Evolutionary conservation across 2,888 invertebrate genomes (phyloP).

Genomic region (Cryptosula pallasiana): DNA sequence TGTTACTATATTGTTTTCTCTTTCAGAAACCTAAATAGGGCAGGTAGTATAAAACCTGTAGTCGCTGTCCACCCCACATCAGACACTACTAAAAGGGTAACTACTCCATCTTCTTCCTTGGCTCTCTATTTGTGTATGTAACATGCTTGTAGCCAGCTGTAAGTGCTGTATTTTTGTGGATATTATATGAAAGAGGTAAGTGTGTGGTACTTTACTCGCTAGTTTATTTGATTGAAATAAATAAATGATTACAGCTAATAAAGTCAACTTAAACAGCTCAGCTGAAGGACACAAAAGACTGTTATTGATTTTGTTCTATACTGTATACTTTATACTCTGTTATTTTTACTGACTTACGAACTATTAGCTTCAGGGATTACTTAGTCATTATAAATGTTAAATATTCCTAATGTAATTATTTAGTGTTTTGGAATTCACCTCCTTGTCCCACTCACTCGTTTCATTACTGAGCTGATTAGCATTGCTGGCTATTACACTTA

Average conservation of each 20-base stretch:
- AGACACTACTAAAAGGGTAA: constrained; percentile 9
- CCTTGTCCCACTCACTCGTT: too few relatives aligned
- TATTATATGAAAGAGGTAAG: not conserved
- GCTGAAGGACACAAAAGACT: not conserved
- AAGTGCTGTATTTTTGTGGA: not conserved
- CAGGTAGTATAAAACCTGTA: not conserved
- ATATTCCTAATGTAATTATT: too few relatives aligned
- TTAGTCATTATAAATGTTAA: too few relatives aligned
- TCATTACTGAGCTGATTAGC: too few relatives aligned
- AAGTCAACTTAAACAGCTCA: not conserved
- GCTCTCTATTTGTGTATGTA: too few relatives aligned
- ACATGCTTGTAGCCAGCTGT: not conserved
- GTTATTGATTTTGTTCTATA: not conserved
- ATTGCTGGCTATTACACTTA: too few relatives aligned
- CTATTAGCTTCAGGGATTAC: too few relatives aligned
- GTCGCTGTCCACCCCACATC: constrained; percentile 10
- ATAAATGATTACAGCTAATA: not conserved
- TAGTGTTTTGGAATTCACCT: too few relatives aligned
- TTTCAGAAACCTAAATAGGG: constrained; percentile 3
- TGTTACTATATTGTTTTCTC: too few relatives aligned
- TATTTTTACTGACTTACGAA: too few relatives aligned
- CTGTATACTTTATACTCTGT: too few relatives aligned
- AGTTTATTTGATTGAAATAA: not conserved
- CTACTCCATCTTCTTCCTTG: not conserved
- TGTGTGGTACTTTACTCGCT: too few relatives aligned